Conservation (phyloP, 2,888 invertebrate genomes). For the Trachelus tabidus region DNA sequence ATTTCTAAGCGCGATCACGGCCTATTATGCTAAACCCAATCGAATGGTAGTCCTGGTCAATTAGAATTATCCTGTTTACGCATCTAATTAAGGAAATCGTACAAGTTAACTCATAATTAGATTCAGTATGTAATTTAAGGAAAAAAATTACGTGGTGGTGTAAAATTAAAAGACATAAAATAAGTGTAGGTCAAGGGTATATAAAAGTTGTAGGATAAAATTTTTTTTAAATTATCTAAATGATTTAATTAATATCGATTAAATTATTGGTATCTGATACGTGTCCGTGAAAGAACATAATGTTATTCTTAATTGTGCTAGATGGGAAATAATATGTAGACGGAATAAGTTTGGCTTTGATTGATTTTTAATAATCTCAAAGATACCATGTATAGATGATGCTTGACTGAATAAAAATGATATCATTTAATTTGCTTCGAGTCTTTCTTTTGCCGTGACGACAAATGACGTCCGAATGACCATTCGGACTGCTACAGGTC, state of each 20-base stretch:
- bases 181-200: background rate
- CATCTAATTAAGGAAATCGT: background rate
- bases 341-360: background rate
- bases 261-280: background rate
- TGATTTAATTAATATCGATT: background rate
- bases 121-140: background rate
- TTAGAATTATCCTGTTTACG: background rate
- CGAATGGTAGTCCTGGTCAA: background rate
- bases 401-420: background rate
- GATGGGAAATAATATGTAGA: background rate
- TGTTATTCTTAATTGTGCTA: background rate
- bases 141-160: background rate
- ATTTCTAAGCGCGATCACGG: background rate
- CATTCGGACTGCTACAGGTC: conserved; percentile 1
- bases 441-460: background rate
- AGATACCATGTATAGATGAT: background rate
- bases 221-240: background rate
- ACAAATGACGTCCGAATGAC: background rate
- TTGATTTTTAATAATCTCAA: background rate
- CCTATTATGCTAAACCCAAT: background rate
- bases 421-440: background rate
- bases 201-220: background rate
- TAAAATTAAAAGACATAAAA: background rate
- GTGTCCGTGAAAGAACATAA: background rate
- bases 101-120: background rate